Evolutionary conservation across 2,888 invertebrate genomes (phyloP), one percentile per base, ranked within the genome.

Genomic region (Drosophila fungiperda): DNA sequence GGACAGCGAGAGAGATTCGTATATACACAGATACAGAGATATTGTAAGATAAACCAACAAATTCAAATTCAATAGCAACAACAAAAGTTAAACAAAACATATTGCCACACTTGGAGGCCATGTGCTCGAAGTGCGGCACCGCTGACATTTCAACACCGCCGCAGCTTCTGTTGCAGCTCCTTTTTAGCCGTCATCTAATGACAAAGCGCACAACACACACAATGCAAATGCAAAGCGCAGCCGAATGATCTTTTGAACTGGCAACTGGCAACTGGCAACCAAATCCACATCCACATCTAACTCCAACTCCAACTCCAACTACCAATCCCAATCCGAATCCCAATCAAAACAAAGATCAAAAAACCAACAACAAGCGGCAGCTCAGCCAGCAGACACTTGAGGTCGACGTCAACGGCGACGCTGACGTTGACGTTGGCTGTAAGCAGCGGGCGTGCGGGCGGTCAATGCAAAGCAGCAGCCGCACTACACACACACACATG

Each of bases 31-130:
- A 45, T 45, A 45, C 45, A 45, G 23, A 20, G 45, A 45, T 45
- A 45, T 23, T 42, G 48, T 36, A 73, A 75, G 75, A 76, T 80
- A 81, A 82, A 82, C 80, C 82, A 87, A 83, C 84, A 83, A 76
- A 74, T 73, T 79, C 74, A 71, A 78, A 67, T 75, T 62, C 64
- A 63, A 50, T 58, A 70, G 52, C 36, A 45, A 48, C 70, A 68
- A 49, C 73, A 83, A 85, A 87, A 89, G 90, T 87, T 89, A 86
- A 89, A 87, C 88, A 87, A 89, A 86, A 88, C 85, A 89, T 80
- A 89, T 89, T 89, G 84, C 84, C 84, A 67, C 84, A 84, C 82
- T 85, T 76, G 90, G 83, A 78, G 83, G 83, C 88, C 90, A 86
- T 88, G 83, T 83, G 78, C 78, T 53, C 65, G 71, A 68, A 69